Conservation (phyloP, 1,140 invertebrate species). For the Leptopilina boulardi region DNA sequence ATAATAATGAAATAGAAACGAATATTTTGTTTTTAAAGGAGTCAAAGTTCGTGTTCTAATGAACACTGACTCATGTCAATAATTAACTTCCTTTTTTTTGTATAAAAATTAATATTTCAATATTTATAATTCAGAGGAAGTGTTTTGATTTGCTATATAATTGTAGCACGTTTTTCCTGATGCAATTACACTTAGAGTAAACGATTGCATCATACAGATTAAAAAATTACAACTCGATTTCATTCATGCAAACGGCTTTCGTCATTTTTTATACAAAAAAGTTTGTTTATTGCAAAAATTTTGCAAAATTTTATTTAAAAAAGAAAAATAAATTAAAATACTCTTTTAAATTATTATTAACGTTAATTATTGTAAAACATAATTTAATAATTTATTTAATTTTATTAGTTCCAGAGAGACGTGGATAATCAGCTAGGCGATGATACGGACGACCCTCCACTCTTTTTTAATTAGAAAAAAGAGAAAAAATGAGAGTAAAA, state of each 20-base stretch:
- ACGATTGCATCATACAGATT: neutral
- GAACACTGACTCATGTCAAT: neutral
- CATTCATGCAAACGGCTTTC: no score
- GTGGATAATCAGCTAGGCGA: conserved; percentile 35
- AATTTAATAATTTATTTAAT: neutral
- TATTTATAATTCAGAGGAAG: conserved; percentile 2
- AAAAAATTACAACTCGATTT: neutral
- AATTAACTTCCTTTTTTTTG: neutral
- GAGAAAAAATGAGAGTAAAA: neutral
- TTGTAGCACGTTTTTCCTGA: neutral
- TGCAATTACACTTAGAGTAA: neutral
- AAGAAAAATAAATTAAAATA: neutral
- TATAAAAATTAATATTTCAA: neutral
- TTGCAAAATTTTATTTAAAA: neutral
- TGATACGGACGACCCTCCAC: conserved; percentile 41
- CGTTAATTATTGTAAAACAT: neutral
- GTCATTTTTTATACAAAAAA: neutral
- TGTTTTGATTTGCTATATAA: neutral
- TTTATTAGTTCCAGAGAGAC: conserved; percentile 57
- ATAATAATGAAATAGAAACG: neutral
- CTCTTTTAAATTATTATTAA: no score
- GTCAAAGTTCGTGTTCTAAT: neutral
- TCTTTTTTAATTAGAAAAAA: conserved; percentile 19
- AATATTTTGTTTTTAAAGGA: no score
- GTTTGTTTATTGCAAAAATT: neutral